phyloP scores from a whole-genome alignment of 1,140 invertebrate species.

The Drusus annulatus region DNA sequence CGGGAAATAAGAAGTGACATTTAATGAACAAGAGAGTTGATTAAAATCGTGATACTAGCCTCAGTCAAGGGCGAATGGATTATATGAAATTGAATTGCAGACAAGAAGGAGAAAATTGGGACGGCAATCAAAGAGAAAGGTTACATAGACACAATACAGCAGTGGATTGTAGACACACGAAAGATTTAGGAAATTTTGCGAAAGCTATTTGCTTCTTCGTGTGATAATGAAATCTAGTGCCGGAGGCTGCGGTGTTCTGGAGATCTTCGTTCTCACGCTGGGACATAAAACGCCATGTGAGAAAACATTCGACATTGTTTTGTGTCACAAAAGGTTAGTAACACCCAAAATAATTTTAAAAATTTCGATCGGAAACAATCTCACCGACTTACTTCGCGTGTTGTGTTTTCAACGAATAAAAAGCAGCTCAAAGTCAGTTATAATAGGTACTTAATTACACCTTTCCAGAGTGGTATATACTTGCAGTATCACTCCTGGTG shows the following conservation, averaged over 20 bases:
- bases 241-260: not conserved
- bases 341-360: not conserved
- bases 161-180: not conserved
- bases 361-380: no score
- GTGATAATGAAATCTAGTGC: not conserved
- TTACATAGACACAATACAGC: constrained; percentile 27
- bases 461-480: no score
- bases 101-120: constrained; percentile 33
- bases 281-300: not conserved
- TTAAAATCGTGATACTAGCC: constrained; percentile 6
- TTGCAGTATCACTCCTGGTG: no score
- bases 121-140: constrained; percentile 44
- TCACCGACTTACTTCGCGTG: no score
- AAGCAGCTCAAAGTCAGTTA: no score
- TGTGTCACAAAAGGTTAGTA: constrained; percentile 2
- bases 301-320: not conserved
- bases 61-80: constrained; percentile 26
- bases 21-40: not conserved
- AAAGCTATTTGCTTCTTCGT: not conserved
- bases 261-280: constrained; percentile 2
- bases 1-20: not conserved
- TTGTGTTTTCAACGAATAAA: no score
- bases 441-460: no score
- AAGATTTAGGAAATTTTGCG: constrained; percentile 30
- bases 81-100: constrained; percentile 1